Evolutionary conservation across 2,888 invertebrate species (phyloP), one percentile per base, ranked within the genome.

Genomic region (Sinohyriopsis cumingii): DNA sequence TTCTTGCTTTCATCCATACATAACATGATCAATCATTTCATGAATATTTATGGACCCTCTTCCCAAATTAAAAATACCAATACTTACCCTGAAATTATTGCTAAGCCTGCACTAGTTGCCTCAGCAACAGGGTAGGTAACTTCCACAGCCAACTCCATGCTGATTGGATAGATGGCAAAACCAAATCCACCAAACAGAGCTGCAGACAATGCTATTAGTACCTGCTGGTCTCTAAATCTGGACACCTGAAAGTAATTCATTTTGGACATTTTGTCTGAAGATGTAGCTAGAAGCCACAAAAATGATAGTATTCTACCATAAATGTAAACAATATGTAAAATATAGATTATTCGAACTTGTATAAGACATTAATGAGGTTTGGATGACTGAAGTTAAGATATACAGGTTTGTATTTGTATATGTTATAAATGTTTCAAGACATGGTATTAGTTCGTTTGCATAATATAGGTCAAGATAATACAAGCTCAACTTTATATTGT

Each of bases 91-190:
- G 89, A 87, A 65, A 91, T 87, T 22, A 91, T 89, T 56, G 91
- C 85, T 19, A 91, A 78, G 5, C 91, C 92, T 22, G 91, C 87
- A 63, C 91, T 91, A 4, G 91, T 90, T n/a, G 91, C 91, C 79
- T 91, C 91, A 0, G 91, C 90, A 18, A 91, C 90, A 24, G 92
- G 92, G 72, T 89, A 92, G 0, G 91, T 91, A 9, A 89, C 85
- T 79, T 92, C 91, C 3, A 91, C 91, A 19, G 90, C 89, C 72
- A 91, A 78, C 77, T 92, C 91, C 73, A 92, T 84, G 61, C 89
- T 89, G 28, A 91, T 84, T 2, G 91, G 91, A 76, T 91, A 91
- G n/a, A 90, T 80, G 18, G 91, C 90, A 80, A 92, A 89, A 6
- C 90, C 91, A 78, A 91, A 90, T 56, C 88, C 85, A 6, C 91